Base-by-base conservation (phyloP, 2,888 invertebrate genomes). In the Pterobdella sp. region DNA sequence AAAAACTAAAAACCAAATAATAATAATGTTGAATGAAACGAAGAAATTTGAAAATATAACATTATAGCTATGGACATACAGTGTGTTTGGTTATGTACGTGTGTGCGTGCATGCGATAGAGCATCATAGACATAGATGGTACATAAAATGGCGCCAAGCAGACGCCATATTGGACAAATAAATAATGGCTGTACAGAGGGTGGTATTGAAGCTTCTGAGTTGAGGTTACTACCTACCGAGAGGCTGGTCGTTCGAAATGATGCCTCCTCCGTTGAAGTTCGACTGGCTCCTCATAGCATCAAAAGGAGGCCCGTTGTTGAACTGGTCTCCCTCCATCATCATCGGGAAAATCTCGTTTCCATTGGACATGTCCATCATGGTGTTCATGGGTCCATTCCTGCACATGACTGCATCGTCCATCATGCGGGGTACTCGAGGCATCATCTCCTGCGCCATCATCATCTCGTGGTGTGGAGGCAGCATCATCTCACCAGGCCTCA, bases 181-280 rank as follows among this genome's bases (percentile, higher is more conserved):
- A n/a, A n/a, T n/a, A n/a, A n/a, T n/a, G n/a, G n/a, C n/a, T n/a
- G n/a, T n/a, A n/a, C n/a, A n/a, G n/a, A n/a, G n/a, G n/a, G n/a
- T n/a, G n/a, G n/a, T n/a, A n/a, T n/a, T n/a, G n/a, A n/a, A n/a
- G n/a, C n/a, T n/a, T n/a, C n/a, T 7, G 60, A 56, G 60, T 7
- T 4, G 14, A 7, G 3, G 60, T 3, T n/a, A 56, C 74, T 75
- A 68, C 76, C 75, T 69, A 63, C 75, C 72, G 75, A 72, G 52
- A 29, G 72, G 75, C 4, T 68, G 72, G 32, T 68, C 73, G 1
- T 69, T 70, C n/a, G 56, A 67, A 35, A 72, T 72, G 42, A 52
- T 34, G 36, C 70, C 67, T 26, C 74, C 72, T n/a, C 69, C 65
- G 52, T 67, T 65, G 31, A 37, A 68, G 64, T 65, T 73, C 26